These are phyloP conservation scores for Callipepla californica DNA, from an alignment of 2,113 vertebrate species.

Conservation along the genomic window DNA sequence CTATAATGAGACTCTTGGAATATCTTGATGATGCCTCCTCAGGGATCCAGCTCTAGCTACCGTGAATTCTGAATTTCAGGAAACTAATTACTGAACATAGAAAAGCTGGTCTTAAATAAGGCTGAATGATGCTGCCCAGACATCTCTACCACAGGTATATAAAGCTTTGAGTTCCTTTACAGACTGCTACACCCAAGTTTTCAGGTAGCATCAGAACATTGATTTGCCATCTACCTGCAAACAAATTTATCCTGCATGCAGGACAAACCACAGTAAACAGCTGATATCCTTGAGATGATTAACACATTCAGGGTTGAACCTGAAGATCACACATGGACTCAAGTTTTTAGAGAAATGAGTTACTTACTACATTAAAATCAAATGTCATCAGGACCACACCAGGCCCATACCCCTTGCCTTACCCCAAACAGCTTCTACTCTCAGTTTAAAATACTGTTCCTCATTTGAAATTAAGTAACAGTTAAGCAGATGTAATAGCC, in stretches of 20 bases:
- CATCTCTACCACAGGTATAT: background rate
- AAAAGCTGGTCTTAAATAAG: background rate
- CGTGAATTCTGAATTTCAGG: background rate
- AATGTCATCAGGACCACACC: background rate
- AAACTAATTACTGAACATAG: background rate
- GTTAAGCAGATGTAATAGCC: background rate
- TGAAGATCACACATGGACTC: background rate
- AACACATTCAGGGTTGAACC: accelerated
- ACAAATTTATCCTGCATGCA: background rate
- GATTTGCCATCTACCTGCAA: background rate
- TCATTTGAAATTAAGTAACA: background rate
- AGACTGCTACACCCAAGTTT: background rate
- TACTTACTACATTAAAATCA: background rate
- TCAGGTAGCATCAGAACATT: background rate
- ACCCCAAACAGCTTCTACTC: background rate
- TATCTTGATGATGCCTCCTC: background rate
- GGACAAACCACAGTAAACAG: background rate
- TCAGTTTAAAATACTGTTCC: background rate
- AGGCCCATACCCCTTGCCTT: background rate
- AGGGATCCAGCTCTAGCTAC: background rate
- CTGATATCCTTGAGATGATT: background rate
- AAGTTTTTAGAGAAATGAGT: background rate
- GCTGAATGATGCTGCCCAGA: background rate
- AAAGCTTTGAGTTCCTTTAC: background rate
- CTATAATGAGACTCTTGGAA: background rate